These are phyloP conservation scores for Minunthozetes semirufus DNA, from an alignment of 2,888 invertebrate genomes.

Conservation along the genomic window DNA sequence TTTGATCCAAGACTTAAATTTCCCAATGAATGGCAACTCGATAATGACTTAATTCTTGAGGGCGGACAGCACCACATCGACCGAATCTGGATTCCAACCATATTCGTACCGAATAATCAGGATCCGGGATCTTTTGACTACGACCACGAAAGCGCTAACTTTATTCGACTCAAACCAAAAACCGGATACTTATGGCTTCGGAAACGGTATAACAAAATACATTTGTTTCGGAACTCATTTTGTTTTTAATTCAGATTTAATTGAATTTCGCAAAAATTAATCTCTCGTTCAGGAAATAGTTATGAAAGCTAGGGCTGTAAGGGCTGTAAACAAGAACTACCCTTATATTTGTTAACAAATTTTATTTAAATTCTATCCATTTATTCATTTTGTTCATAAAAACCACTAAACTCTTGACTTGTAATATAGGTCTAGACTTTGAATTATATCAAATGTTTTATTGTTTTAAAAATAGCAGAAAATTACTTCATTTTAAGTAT, in stretches of 20 bases:
- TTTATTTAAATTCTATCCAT: too few relatives aligned
- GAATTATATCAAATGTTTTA: not conserved
- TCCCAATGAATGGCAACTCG: not conserved
- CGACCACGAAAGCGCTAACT: slow-evolving; percentile 54
- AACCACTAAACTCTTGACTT: not conserved
- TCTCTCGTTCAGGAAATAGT: too few relatives aligned
- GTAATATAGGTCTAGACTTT: not conserved
- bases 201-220: slow-evolving; percentile 51
- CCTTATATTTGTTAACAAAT: too few relatives aligned
- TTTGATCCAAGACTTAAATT: slow-evolving; percentile 26
- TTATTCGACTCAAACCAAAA: slow-evolving; percentile 65
- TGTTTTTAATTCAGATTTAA: too few relatives aligned
- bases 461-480: not conserved
- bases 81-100: slow-evolving; percentile 39
- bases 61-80: slow-evolving; percentile 54
- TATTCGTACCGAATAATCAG: slow-evolving; percentile 42
- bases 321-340: too few relatives aligned
- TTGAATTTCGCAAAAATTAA: too few relatives aligned
- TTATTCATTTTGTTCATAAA: too few relatives aligned
- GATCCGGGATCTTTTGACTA: slow-evolving; percentile 54
- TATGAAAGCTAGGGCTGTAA: too few relatives aligned
- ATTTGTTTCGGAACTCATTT: not conserved
- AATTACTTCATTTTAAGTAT: not conserved
- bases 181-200: slow-evolving; percentile 72
- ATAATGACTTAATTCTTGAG: slow-evolving; percentile 57